Evolutionary conservation across 2,888 invertebrate genomes (phyloP), one percentile per base, ranked within the genome.

Genomic region (Hermodice carunculata): DNA sequence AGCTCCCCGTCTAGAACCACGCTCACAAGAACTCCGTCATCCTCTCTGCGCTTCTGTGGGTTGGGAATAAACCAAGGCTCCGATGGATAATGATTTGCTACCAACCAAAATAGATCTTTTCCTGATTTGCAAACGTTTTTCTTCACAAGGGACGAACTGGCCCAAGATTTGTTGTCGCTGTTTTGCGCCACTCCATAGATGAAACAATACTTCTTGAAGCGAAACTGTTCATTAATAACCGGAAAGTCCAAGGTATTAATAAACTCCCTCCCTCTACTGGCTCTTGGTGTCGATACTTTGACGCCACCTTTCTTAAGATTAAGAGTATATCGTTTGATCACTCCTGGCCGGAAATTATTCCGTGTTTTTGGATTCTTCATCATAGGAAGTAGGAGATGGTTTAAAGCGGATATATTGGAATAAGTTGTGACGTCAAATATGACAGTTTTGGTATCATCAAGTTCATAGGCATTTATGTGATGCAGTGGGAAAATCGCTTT

Each of bases 401-500:
- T 69, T 0, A 82, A 76, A 57, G 81, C 79, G 8, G 71, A 71
- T 1, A 82, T 78, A 48, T 70, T 73, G 1, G 75, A 74, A 61
- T 81, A 81, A 14, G 80, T 66, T 3, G 79, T 78, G 14, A 79
- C 59, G 60, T 82, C 81, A 11, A 80, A 70, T 17, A 78, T 60
- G 19, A 81, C 72, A 6, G 65, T 52, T n/a, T n/a, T n/a, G 0
- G 57, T 65, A 2, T 71, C 52, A 6, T 60, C 67, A 5, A 49
- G 31, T 68, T 83, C 81, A 59, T 73, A 83, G 3, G 82, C 81
- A 54, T 83, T 83, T 14, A 81, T 73, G 60, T 81, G 81, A 59
- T 83, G 83, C 82, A 82, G 81, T 26, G 70, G 68, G 53, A 81
- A 82, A 8, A 77, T 70, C 51, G 72, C 77, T 3, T 70, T 73